Evolutionary conservation across 2,888 invertebrate species (phyloP).

Genomic region (Proisotoma minuta): DNA sequence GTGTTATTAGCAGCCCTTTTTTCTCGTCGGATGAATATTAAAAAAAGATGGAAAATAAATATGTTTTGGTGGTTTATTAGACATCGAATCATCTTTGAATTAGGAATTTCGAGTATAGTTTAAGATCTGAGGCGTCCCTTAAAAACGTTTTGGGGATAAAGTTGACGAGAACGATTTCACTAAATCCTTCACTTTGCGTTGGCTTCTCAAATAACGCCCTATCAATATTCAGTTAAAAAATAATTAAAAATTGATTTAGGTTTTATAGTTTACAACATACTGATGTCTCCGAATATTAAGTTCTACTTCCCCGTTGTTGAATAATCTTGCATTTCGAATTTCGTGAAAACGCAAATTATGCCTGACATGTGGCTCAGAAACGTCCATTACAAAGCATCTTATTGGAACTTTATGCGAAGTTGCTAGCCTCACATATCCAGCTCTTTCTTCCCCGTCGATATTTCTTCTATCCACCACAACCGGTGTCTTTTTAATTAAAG

Average conservation of each 20-base stretch:
- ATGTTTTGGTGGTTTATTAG: too few species aligned
- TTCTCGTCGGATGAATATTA: too few species aligned
- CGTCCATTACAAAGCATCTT: neutral
- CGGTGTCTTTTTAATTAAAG: neutral
- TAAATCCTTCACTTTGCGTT: neutral
- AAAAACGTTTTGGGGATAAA: neutral
- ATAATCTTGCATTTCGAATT: neutral
- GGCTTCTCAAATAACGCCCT: neutral
- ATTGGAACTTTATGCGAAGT: neutral
- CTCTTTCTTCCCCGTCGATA: neutral
- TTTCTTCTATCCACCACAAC: neutral
- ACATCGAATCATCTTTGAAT: neutral
- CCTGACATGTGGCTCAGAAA: neutral
- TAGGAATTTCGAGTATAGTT: neutral
- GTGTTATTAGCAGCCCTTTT: too few species aligned
- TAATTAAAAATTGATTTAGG: neutral
- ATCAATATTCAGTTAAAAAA: neutral
- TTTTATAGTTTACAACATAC: neutral
- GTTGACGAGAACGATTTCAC: neutral
- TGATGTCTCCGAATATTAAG: neutral
- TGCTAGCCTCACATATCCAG: neutral
- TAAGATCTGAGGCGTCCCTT: neutral
- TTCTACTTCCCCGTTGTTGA: neutral
- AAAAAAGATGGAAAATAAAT: too few species aligned
- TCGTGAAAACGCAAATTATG: neutral